Base-by-base conservation (phyloP, 1,140 invertebrate species). In the Oryctes rhinoceros region DNA sequence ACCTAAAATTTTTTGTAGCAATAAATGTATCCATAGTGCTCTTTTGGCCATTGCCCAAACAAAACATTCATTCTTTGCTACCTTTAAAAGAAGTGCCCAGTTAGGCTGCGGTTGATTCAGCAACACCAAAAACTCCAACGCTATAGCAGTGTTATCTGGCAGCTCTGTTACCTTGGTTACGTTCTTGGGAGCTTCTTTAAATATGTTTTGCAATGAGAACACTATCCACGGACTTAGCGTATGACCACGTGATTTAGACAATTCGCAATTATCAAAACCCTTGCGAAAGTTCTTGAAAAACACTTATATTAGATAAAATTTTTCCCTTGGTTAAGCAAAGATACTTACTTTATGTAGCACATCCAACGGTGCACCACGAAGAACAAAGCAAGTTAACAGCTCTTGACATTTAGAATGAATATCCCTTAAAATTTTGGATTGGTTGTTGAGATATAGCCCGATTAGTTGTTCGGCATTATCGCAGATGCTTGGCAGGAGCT, bases 361-460 rank as follows among this genome's bases (percentile, higher is more conserved):
- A 79, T 93, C 91, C 15, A 95, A 85, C 0, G 94, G 92, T 4
- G 92, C 90, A 0, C 93, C 94, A 80, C 94, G 90, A 5, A 94
- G 89, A 0, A 95, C 85, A 0, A 95, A 88, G 81, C 92, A 94
- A 79, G 91, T 89, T 71, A 94, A 91, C 6, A 95, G 86, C 82
- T 95, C 92, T 81, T 93, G 91, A 85, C 94, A 95, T 85, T 96
- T 96, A 2, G 93, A 90, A 83, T 96, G 94, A 7, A 96, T 91
- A 80, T 95, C 94, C 62, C 92, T 87, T 1, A 94, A 90, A 20
- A 92, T 92, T 79, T 93, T 91, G 3, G 90, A 90, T 75, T 91
- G 89, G 67, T 89, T 89, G 48, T 88, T 90, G 9, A 89, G 82
- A 48, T 90, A 88, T 4, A 90, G 79, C 0, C 93, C 93, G 15